Evolutionary conservation across 2,113 vertebrate genomes (phyloP).

Genomic region (Gavialis gangeticus): DNA sequence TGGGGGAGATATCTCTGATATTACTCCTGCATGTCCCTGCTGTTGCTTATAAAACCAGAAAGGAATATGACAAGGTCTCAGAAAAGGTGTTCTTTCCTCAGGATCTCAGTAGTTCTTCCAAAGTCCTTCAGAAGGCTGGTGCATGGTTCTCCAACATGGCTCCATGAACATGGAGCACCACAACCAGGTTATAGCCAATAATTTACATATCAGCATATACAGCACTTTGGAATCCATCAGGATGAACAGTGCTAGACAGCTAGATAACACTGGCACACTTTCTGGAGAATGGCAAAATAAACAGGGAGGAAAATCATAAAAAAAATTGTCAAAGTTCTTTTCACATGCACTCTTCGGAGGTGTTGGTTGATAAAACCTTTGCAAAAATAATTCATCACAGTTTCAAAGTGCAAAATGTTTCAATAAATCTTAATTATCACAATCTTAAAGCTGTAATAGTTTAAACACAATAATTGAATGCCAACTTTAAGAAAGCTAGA

Average conservation of each 20-base stretch:
- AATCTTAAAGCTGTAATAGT: background rate
- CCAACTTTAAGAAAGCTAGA: background rate
- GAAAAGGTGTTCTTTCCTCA: background rate
- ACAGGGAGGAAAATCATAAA: background rate
- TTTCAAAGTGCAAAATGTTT: background rate
- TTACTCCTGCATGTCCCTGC: background rate
- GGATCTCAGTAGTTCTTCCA: background rate
- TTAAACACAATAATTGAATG: background rate
- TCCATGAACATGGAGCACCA: background rate
- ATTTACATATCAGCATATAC: background rate
- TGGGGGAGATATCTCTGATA: background rate
- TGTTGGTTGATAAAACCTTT: background rate
- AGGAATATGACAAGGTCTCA: background rate
- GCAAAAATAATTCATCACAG: background rate
- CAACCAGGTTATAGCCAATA: background rate
- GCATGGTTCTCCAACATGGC: background rate
- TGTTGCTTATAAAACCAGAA: background rate
- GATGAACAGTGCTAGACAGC: background rate
- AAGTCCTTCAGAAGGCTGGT: background rate
- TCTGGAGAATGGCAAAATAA: background rate
- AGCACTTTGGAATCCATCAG: background rate
- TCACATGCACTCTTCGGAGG: background rate
- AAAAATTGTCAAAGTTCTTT: background rate
- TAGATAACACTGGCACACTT: background rate
- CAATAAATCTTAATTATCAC: background rate